Evolutionary conservation across 2,113 vertebrate genomes (phyloP).

Genomic region (Pogonocichla stellata): DNA sequence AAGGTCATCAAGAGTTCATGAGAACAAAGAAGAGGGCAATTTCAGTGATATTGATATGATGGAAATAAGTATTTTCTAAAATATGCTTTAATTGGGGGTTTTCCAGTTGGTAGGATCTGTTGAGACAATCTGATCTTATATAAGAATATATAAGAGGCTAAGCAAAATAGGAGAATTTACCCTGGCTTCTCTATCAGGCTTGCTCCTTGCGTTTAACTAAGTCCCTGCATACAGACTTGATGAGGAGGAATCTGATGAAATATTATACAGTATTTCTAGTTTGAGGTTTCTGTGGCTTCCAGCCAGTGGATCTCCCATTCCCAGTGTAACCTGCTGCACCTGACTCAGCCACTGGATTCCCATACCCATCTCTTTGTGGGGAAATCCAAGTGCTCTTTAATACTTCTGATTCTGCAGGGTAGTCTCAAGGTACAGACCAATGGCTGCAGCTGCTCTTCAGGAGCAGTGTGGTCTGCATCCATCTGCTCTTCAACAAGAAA

Average conservation of each 20-base stretch:
- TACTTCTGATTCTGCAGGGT: background rate
- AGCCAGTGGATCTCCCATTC: background rate
- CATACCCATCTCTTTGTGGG: background rate
- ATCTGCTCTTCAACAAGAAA: background rate
- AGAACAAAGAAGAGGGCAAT: background rate
- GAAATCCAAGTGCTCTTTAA: background rate
- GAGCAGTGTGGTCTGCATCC: background rate
- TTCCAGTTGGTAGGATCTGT: background rate
- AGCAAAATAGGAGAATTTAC: background rate
- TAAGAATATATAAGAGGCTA: background rate
- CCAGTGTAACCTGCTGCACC: background rate
- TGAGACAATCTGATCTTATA: background rate
- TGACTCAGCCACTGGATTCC: background rate
- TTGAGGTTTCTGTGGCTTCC: background rate
- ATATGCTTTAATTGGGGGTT: background rate
- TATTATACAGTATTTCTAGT: background rate
- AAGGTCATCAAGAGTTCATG: background rate
- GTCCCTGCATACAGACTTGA: background rate
- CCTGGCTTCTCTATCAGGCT: background rate
- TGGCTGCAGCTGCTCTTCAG: background rate
- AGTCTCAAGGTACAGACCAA: background rate
- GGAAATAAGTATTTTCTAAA: background rate
- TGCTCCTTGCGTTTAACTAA: background rate
- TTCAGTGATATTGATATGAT: background rate
- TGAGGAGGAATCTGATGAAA: background rate